phyloP scores from a whole-genome alignment of 2,113 vertebrate species.

The Megaptera novaeangliae region DNA sequence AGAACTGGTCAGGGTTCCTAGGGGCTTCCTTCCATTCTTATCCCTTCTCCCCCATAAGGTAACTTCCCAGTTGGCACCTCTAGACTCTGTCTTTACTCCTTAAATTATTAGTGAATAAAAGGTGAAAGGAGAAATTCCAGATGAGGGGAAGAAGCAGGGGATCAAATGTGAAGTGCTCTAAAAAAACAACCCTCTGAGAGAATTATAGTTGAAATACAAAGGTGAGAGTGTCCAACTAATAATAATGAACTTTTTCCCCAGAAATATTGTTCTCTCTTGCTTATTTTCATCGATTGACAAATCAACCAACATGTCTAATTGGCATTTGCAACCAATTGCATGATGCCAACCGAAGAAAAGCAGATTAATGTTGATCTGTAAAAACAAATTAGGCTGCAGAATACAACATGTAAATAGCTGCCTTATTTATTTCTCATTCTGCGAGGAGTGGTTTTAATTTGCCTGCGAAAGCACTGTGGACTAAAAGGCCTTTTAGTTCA shows the following conservation, averaged over 20 bases:
- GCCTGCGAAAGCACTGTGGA: neutral
- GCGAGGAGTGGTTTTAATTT: conserved; percentile 37
- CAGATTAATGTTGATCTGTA: conserved; percentile 35
- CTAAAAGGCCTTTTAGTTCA: conserved; percentile 25
- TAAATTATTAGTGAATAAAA: neutral
- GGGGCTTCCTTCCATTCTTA: neutral
- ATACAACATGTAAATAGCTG: neutral
- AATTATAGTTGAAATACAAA: neutral
- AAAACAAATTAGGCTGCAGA: conserved; percentile 49
- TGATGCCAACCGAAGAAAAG: neutral
- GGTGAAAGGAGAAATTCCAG: neutral
- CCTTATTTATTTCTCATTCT: conserved; percentile 46
- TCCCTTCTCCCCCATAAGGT: rapidly evolving
- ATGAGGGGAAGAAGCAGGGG: neutral
- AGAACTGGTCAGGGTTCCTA: neutral
- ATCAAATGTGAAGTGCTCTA: neutral
- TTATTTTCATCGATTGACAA: conserved; percentile 27
- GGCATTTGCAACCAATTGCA: conserved; percentile 47
- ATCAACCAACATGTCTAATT: conserved; percentile 9
- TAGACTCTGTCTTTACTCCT: neutral
- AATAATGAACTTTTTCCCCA: neutral
- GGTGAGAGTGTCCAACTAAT: neutral
- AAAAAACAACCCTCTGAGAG: neutral
- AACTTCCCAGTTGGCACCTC: neutral
- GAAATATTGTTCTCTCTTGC: neutral